Evolutionary conservation across 2,797 vertebrate species (phyloP), one percentile per base, ranked within the genome.

Genomic region (Gila robusta): DNA sequence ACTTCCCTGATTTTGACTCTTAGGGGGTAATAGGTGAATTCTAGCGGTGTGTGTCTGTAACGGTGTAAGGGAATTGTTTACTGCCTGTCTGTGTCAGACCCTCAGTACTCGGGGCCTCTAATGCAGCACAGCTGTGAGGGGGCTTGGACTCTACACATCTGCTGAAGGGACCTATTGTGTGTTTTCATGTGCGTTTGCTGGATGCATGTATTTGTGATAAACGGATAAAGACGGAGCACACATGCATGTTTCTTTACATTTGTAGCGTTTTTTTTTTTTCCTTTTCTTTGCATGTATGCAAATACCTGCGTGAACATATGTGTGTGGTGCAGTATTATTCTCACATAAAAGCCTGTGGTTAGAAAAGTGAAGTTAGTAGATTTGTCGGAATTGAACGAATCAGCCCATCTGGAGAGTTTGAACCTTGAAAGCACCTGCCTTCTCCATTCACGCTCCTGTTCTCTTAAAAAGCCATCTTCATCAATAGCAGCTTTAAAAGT

Each of bases 111-210:
- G 93, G 93, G 94, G 94, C 92, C 94, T 95, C 95, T 97, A 97
- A 97, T 97, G 94, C 94, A 95, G 92, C 93, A 95, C 96, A 97
- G 96, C 96, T 96, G 97, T 96, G 94, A 94, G 88, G 76, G 94
- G 93, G 86, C 92, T 87, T 89, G 88, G 90, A 94, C 93, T 92
- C 90, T 82, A 89, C 91, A 92, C 92, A 92, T 93, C 93, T 90
- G 90, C 91, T 94, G 93, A 95, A 95, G 91, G 74, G 91, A 87
- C 91, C 91, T 91, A 93, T 94, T 95, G 93, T 91, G 87, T 89
- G 79, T 79, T 72, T 81, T 78, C 87, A 64, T 80, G 71, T 86
- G 67, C 49, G 19, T 87, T 32, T 83, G 79, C 86, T 72, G 49
- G 67, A 74, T 86, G 73, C 77, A 59, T 74, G 82, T 71, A 81